Evolutionary conservation across 2,888 invertebrate genomes (phyloP).

Genomic region (Chrysina gloriosa): DNA sequence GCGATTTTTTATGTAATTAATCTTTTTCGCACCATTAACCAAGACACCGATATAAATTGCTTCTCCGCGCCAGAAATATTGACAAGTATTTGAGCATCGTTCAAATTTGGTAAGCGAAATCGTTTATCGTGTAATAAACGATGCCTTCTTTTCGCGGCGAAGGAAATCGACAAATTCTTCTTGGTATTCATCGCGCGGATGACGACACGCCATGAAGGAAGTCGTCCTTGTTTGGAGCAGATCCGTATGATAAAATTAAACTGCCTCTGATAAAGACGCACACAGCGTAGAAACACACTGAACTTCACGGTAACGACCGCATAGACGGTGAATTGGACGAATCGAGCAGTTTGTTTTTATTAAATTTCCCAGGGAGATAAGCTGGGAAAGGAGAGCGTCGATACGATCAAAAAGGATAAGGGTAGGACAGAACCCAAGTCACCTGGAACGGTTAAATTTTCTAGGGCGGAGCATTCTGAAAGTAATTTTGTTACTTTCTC

Average conservation of each 20-base stretch:
- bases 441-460: constrained; percentile 27
- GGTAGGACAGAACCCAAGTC: constrained; percentile 17
- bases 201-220: constrained; percentile 28
- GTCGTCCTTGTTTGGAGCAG: constrained; percentile 36
- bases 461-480: not conserved
- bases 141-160: constrained; percentile 14
- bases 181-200: constrained; percentile 32
- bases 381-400: not conserved
- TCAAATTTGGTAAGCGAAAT: not conserved
- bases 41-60: not conserved
- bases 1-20: not conserved
- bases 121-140: constrained; percentile 25
- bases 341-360: constrained; percentile 33
- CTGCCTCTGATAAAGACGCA: constrained; percentile 32
- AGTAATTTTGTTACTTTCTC: not conserved
- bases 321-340: constrained; percentile 24
- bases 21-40: not conserved
- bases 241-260: constrained; percentile 45
- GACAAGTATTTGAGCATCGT: not conserved
- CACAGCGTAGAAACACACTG: not conserved
- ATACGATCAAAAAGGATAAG: constrained; percentile 27
- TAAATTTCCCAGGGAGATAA: constrained; percentile 29
- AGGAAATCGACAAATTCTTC: constrained; percentile 12
- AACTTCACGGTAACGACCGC: constrained; percentile 19
- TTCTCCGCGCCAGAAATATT: not conserved